Base-by-base conservation (phyloP, 2,113 vertebrate species). In the Silurus meridionalis region DNA sequence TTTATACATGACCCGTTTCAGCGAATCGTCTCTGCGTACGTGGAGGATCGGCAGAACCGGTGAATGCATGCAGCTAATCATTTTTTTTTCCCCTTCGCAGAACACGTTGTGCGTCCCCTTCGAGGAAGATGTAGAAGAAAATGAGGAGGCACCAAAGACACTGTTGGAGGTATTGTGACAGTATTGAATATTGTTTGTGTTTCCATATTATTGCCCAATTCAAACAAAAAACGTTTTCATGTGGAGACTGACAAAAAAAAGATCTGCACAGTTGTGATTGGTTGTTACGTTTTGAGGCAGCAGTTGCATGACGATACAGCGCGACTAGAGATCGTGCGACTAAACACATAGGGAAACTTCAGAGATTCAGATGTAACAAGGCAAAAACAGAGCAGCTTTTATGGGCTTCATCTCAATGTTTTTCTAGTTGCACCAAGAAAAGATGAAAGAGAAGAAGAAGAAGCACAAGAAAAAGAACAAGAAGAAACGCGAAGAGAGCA, bases 361-460 rank as follows among this genome's bases (percentile, higher is more conserved):
- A 37, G 37, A 37, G 37, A 37, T 37, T 37, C 37, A 37, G 37
- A 37, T 21, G 6, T 6, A 6, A 21, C 15, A 9, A 64, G 8
- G 8, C 8, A 3, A n/a, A 64, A n/a, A 4, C 23, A 25, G 37
- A 69, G 25, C 66, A 69, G 25, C 25, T 25, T 37, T 46, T 5
- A 15, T 55, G 13, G 23, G 53, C 21, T 80, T 28, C 23, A 11
- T 48, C 37, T 37, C 37, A 3, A 85, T 63, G 19, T 83, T 63
- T 53, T 87, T 78, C 53, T 55, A 99, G 98, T 95, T 99, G 87
- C 98, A 99, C 88, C 96, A 96, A 87, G 97, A 99, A 87, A 99
- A 99, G 91, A 95, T 97, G 90, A 97, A 96, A 85, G 95, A 95
- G 6, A 94, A 96, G 84, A 97, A 97, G 94, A 99, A 97, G 93